A percentile compares a stretch with the other conserved stretches of the same genome.
phyloP scores from a whole-genome alignment of 2,797 vertebrate genomes.

The Mus minutoides region DNA sequence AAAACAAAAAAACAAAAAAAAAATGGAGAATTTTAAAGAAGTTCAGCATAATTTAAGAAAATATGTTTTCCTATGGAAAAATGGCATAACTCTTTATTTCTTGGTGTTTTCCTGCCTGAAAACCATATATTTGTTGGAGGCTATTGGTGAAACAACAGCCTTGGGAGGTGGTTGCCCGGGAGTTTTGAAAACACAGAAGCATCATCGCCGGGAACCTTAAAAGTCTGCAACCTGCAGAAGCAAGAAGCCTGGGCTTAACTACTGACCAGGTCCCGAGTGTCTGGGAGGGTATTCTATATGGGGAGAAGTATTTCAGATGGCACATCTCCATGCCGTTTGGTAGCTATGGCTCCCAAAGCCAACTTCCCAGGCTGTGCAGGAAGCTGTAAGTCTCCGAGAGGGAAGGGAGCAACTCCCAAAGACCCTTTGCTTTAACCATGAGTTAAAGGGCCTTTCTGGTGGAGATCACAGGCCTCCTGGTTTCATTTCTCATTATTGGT shows the following conservation, averaged over 20 bases:
- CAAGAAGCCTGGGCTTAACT: not conserved
- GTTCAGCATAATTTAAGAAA: not conserved
- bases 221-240: not conserved
- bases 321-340: accelerated
- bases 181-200: not conserved
- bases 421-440: accelerated
- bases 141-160: not conserved
- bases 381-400: not conserved
- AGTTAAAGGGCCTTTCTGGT: not conserved
- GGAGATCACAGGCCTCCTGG: not conserved
- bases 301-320: not conserved
- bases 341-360: not conserved
- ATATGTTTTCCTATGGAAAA: constrained; percentile 54
- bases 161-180: not conserved
- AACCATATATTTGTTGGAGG: not conserved
- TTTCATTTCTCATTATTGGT: not conserved
- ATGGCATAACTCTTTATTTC: not conserved
- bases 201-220: not conserved
- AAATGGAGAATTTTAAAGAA: constrained; percentile 69
- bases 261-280: not conserved
- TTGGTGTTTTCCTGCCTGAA: not conserved
- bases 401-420: accelerated
- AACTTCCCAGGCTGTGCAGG: accelerated
- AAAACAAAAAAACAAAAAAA: not conserved
- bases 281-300: not conserved